Base-by-base conservation (phyloP, 2,888 invertebrate species). In the Rhopalosiphum nymphaeae region DNA sequence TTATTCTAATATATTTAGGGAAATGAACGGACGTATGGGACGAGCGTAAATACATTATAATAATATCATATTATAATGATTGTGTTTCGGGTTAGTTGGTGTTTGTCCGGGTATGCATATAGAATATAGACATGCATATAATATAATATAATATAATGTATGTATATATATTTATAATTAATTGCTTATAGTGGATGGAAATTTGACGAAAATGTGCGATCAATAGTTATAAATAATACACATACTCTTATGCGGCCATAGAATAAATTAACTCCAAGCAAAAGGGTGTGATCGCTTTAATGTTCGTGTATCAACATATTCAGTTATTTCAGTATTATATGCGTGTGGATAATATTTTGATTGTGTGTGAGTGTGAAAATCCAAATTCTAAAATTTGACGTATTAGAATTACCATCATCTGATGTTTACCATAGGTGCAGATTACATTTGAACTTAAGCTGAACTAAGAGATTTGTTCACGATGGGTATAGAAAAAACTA, bases 181-280 rank as follows among this genome's bases (percentile, higher is more conserved):
- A 78, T 78, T 78, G 78, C 21, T 16, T 21, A 67, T 67, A 42
- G 56, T 42, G 10, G 29, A 89, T 56, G 26, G 89, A 26, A 42
- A 53, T 88, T 88, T 36, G 53, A 36, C 36, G 25, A 89, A 88
- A 56, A n/a, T 56, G 10, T 36, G 36, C 26, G 42, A 42, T 89
- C 56, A 26, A 56, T 89, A 42, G 56, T 56, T 42, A 89, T 89
- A 89, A 89, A 89, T 89, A 89, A 89, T 89, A 56, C 56, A 56
- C 26, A 13, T 36, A 42, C 3, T 89, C 21, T 56, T 49, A 7
- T 26, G 89, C 3, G 36, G 42, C 26, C 56, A 56, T 42, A 56
- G 42, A 89, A 89, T 89, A 56, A 56, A 56, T 89, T 89, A 56
- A 89, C 42, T 36, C 56, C 42, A 42, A 26, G 36, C 36, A 88